These are phyloP conservation scores for Dryobates pubescens DNA, from an alignment of 2,797 vertebrate species.

Conservation along the genomic window DNA sequence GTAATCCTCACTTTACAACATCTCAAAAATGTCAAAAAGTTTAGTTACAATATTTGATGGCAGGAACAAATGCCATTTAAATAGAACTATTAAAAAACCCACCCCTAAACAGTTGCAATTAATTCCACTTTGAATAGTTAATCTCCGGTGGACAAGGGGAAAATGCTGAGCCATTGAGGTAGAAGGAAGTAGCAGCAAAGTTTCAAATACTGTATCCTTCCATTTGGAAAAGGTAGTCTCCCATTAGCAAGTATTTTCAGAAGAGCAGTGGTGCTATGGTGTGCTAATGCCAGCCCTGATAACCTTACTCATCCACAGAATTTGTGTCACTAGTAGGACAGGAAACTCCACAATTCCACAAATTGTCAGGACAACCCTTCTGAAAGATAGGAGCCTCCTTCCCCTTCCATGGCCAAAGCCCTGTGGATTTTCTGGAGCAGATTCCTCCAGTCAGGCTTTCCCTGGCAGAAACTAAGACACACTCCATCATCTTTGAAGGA, in stretches of 20 bases:
- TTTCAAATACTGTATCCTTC: background rate
- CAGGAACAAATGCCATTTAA: background rate
- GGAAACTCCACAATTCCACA: background rate
- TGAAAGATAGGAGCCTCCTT: background rate
- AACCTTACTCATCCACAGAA: background rate
- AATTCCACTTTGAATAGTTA: background rate
- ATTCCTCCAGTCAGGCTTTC: background rate
- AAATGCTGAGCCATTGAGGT: rapidly evolving
- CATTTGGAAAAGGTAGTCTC: background rate
- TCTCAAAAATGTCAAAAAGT: background rate
- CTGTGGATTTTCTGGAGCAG: background rate
- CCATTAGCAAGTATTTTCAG: background rate
- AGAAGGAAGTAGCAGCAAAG: background rate
- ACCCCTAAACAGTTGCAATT: background rate
- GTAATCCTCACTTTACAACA: background rate
- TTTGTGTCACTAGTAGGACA: background rate
- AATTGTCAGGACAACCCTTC: background rate
- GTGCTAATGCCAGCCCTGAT: background rate
- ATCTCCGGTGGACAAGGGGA: background rate
- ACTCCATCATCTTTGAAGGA: too few species aligned
- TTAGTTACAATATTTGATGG: background rate
- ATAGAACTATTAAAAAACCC: background rate
- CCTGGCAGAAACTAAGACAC: background rate
- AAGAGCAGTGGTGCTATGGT: background rate
- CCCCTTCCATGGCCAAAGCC: background rate